phyloP scores from a whole-genome alignment of 2,797 vertebrate genomes.

The Mormyrops boulengeri region DNA sequence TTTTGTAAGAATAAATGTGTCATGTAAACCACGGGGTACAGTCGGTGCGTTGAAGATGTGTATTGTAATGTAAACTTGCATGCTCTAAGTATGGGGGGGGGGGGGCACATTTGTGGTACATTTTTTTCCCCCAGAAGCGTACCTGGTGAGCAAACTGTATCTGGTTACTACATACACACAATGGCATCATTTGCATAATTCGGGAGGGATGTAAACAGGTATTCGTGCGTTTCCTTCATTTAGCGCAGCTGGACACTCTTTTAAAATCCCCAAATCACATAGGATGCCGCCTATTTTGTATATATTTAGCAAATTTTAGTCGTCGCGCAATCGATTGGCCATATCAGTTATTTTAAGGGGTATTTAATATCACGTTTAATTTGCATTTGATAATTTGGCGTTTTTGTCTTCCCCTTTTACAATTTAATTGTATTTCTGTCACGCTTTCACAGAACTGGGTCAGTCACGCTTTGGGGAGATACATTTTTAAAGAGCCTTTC shows the following conservation, averaged over 20 bases:
- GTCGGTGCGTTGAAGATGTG: background rate
- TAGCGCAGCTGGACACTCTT: background rate
- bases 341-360: background rate
- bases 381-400: slow-evolving; percentile 10
- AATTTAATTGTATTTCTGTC: slow-evolving; percentile 24
- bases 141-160: slow-evolving; percentile 11
- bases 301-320: background rate
- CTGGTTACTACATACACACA: background rate
- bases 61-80: slow-evolving; percentile 10
- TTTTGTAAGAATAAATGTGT: background rate
- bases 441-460: slow-evolving; percentile 34
- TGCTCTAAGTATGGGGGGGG: background rate
- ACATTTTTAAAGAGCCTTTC: slow-evolving; percentile 58
- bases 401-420: slow-evolving; percentile 26
- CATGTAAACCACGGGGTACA: background rate
- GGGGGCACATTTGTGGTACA: background rate
- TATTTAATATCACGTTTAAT: background rate
- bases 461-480: slow-evolving; percentile 52
- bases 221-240: background rate
- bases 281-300: background rate
- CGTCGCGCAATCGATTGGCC: background rate
- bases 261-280: background rate
- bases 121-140: background rate
- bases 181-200: slow-evolving; percentile 10
- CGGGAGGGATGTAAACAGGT: slow-evolving; percentile 12